Conservation (phyloP, 2,797 vertebrate species). For the Crossoptilon crossoptilon region DNA sequence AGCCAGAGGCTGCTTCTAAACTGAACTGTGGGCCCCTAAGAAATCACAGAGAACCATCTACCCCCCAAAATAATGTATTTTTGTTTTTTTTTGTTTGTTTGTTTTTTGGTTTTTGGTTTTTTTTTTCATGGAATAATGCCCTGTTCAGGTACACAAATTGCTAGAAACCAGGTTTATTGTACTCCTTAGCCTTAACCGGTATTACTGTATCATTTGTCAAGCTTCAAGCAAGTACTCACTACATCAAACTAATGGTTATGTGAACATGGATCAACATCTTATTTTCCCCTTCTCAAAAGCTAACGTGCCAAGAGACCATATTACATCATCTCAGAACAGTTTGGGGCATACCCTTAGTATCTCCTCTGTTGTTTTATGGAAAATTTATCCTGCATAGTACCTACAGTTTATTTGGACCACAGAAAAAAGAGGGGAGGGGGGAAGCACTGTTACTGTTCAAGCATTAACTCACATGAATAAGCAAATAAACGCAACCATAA, state of each 20-base stretch:
- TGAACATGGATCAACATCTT: neutral
- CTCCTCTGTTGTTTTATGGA: neutral
- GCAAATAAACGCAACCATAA: neutral
- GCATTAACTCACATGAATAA: constrained; percentile 6
- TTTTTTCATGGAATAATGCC: neutral
- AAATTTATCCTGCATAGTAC: neutral
- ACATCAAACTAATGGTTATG: neutral
- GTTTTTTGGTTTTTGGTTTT: no score
- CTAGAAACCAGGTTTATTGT: rapidly evolving
- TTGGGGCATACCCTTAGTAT: neutral
- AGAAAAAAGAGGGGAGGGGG: neutral
- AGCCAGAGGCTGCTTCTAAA: neutral
- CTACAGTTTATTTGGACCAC: neutral
- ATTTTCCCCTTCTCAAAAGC: neutral
- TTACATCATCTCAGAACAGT: neutral
- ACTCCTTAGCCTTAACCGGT: neutral
- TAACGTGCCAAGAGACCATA: neutral
- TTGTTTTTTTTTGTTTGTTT: rapidly evolving
- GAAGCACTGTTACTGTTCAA: neutral
- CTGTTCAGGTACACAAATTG: neutral
- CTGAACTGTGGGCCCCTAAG: neutral
- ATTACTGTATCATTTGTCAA: neutral
- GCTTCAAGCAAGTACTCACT: neutral
- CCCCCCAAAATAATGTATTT: neutral
- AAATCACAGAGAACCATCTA: neutral